Evolutionary conservation across 2,113 vertebrate species (phyloP).

Genomic region (Varanus salvator): DNA sequence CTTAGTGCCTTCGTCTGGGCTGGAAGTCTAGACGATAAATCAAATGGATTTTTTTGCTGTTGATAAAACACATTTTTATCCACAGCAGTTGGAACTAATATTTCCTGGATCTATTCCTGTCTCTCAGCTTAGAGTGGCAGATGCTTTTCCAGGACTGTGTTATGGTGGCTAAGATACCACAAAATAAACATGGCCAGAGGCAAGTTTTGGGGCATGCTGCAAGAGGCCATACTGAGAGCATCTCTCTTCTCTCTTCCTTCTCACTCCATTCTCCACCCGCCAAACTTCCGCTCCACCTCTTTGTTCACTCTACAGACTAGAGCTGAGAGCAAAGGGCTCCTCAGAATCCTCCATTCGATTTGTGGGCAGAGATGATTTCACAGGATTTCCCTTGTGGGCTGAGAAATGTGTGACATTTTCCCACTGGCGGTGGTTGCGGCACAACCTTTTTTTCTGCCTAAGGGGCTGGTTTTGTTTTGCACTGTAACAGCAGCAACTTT

Average conservation of each 20-base stretch:
- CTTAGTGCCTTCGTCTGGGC: constrained; percentile 59
- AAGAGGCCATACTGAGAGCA: constrained; percentile 32
- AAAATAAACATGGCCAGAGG: constrained; percentile 31
- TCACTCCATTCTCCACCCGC: constrained; percentile 5
- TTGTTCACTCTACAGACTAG: background rate
- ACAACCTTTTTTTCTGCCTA: no score
- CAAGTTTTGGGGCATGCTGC: constrained; percentile 44
- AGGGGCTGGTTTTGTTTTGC: no score
- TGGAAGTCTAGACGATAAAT: constrained; percentile 71
- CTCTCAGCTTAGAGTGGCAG: constrained; percentile 44
- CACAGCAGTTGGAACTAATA: constrained; percentile 70
- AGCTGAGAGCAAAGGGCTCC: background rate
- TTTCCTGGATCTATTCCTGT: constrained; percentile 68
- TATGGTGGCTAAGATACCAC: constrained; percentile 42
- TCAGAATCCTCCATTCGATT: no score
- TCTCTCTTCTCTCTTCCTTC: constrained; percentile 16
- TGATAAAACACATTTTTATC: constrained; percentile 71
- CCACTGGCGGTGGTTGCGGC: no score
- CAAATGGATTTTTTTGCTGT: constrained; percentile 63
- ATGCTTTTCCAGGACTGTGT: constrained; percentile 57
- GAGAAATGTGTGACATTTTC: no score
- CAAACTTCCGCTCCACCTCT: background rate
- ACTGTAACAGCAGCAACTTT: no score
- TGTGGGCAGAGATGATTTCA: no score
- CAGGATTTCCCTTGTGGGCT: no score